Evolutionary conservation across 2,888 invertebrate species (phyloP).

Genomic region (Thereva nobilitata): DNA sequence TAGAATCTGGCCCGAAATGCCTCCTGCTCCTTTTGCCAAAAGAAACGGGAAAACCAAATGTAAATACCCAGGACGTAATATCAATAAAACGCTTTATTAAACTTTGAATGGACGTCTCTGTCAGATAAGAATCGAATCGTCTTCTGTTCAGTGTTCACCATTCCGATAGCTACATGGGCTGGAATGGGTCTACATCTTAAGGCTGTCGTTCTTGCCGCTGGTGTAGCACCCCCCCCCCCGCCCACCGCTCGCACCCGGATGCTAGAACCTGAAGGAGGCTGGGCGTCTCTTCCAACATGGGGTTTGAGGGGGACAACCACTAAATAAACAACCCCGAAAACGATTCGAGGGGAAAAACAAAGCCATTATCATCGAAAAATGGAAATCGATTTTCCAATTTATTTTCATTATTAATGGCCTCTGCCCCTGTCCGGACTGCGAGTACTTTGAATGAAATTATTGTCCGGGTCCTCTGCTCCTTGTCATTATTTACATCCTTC

Average conservation of each 20-base stretch:
- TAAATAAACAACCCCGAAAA: constrained; percentile 37
- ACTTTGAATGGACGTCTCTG: constrained; percentile 39
- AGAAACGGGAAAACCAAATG: constrained; percentile 31
- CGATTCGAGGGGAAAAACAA: constrained; percentile 35
- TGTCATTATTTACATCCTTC: constrained; percentile 37
- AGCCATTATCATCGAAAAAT: constrained; percentile 34
- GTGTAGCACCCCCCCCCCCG: too few relatives aligned
- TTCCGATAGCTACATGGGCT: constrained; percentile 22
- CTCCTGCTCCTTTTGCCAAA: background rate
- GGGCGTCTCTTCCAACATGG: background rate
- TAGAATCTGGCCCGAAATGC: constrained; percentile 23
- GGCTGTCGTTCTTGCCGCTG: background rate
- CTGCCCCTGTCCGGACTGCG: constrained; percentile 24
- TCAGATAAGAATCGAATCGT: constrained; percentile 38
- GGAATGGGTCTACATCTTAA: constrained; percentile 9
- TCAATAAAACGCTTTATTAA: constrained; percentile 42
- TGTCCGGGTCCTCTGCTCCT: constrained; percentile 5
- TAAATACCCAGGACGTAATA: constrained; percentile 40
- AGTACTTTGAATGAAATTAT: constrained; percentile 28
- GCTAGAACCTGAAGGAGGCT: background rate
- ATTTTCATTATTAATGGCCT: constrained; percentile 41
- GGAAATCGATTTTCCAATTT: constrained; percentile 41
- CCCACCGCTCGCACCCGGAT: too few relatives aligned
- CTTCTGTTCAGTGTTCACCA: background rate
- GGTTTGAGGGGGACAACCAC: constrained; percentile 19